These are phyloP conservation scores for Eulimnadia texana DNA, from an alignment of 1,140 invertebrate species.

Conservation along the genomic window DNA sequence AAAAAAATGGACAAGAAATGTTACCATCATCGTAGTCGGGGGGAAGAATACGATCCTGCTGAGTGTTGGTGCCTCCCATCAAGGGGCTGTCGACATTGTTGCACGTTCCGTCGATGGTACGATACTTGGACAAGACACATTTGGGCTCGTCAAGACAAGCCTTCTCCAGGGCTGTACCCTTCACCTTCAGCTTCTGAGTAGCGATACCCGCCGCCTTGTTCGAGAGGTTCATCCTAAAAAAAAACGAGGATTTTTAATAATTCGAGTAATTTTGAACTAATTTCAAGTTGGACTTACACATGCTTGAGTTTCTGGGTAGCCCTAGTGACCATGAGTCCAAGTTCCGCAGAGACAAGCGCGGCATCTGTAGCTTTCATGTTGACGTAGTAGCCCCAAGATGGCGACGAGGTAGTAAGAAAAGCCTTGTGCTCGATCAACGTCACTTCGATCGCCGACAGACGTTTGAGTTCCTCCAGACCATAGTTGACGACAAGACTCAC, in stretches of 20 bases:
- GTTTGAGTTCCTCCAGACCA: slow-evolving; percentile 1
- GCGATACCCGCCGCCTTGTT: slow-evolving; percentile 15
- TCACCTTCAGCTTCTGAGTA: slow-evolving; percentile 12
- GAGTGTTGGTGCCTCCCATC: slow-evolving; percentile 32
- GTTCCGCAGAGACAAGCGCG: slow-evolving; percentile 7
- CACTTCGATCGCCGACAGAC: slow-evolving; percentile 7
- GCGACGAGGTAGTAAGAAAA: neutral
- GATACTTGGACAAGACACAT: slow-evolving; percentile 23
- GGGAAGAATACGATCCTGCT: slow-evolving; percentile 27
- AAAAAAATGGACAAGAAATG: neutral
- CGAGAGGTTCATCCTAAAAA: neutral
- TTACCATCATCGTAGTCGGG: slow-evolving; percentile 23
- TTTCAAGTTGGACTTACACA: slow-evolving; percentile 11
- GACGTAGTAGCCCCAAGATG: slow-evolving; percentile 14
- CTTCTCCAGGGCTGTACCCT: slow-evolving; percentile 11
- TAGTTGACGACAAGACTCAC: neutral
- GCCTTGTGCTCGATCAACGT: slow-evolving; percentile 13
- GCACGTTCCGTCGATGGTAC: slow-evolving; percentile 35
- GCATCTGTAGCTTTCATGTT: slow-evolving; percentile 14
- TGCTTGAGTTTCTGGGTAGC: slow-evolving; percentile 15
- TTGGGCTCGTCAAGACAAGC: slow-evolving; percentile 13
- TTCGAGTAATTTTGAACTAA: neutral
- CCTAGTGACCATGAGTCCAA: slow-evolving; percentile 16
- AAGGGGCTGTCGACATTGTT: slow-evolving; percentile 34
- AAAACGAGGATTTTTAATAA: neutral